phyloP scores from a whole-genome alignment of 2,888 invertebrate species.

The Polymixis flavicincta region DNA sequence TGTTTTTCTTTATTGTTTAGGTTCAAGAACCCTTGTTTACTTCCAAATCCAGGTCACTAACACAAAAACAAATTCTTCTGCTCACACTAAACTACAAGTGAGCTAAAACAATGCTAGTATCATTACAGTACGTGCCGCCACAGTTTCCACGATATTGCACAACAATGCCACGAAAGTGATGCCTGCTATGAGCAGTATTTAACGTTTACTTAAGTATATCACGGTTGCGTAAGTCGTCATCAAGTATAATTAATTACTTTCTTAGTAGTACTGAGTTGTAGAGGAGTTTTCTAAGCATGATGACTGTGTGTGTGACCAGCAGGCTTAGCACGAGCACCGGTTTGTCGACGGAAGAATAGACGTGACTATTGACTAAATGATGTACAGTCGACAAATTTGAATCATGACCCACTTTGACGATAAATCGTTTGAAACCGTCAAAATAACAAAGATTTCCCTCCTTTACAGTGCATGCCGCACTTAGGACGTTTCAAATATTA shows the following conservation, averaged over 20 bases:
- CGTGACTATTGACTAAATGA: no score
- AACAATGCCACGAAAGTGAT: slow-evolving; percentile 65
- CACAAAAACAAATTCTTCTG: slow-evolving; percentile 29
- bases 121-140: slow-evolving; percentile 59
- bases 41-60: slow-evolving; percentile 30
- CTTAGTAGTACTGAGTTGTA: background rate
- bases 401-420: no score
- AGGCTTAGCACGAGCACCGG: no score
- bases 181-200: slow-evolving; percentile 37
- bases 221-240: slow-evolving; percentile 37
- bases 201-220: slow-evolving; percentile 48
- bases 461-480: no score
- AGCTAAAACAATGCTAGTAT: slow-evolving; percentile 34
- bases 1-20: no score
- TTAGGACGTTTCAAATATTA: no score
- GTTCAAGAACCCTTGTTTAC: no score
- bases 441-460: no score
- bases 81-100: background rate
- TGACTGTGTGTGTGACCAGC: background rate
- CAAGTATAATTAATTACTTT: slow-evolving; percentile 41
- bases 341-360: no score
- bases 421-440: no score
- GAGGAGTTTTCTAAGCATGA: background rate
- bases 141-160: slow-evolving; percentile 77
- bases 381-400: no score